Percentiles rank a stretch among this genome's conserved stretches.
These are phyloP conservation scores for Metellina segmentata DNA, from an alignment of 2,888 invertebrate species.

Conservation along the genomic window DNA sequence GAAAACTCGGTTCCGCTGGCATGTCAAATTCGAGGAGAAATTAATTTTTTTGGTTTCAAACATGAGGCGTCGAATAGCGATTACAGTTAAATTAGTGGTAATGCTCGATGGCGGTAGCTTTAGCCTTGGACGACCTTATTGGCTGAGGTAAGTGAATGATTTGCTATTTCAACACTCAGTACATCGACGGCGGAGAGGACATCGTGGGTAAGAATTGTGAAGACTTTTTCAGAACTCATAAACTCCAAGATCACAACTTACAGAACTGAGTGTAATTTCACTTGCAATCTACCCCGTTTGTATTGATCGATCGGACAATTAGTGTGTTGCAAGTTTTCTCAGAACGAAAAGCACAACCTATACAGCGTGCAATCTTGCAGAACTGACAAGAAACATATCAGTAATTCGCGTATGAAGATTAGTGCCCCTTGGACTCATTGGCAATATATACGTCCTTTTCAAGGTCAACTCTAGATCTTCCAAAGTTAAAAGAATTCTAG, in stretches of 20 bases:
- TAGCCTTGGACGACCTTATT: background rate
- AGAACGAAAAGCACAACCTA: background rate
- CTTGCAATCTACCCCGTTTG: too few relatives aligned
- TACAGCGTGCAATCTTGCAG: too few relatives aligned
- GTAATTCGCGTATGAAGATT: conserved; percentile 16
- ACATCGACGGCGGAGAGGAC: background rate
- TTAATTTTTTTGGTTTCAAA: background rate
- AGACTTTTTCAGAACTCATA: background rate
- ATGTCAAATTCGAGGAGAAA: too few relatives aligned
- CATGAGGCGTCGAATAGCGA: background rate
- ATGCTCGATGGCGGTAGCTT: background rate
- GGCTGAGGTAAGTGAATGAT: conserved; percentile 16
- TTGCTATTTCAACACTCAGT: background rate
- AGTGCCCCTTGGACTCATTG: background rate
- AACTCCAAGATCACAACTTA: background rate
- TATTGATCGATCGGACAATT: too few relatives aligned
- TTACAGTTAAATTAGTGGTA: background rate
- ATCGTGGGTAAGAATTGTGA: background rate
- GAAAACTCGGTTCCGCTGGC: background rate
- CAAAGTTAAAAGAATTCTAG: conserved; percentile 22
- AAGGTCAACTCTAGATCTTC: conserved; percentile 33
- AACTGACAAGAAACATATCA: conserved; percentile 23
- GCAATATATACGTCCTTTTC: conserved; percentile 26
- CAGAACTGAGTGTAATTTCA: background rate
- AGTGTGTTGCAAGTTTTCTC: conserved; percentile 33